These are phyloP conservation scores for Nothobranchius furzeri DNA, from an alignment of 2,113 vertebrate genomes.

Conservation along the genomic window DNA sequence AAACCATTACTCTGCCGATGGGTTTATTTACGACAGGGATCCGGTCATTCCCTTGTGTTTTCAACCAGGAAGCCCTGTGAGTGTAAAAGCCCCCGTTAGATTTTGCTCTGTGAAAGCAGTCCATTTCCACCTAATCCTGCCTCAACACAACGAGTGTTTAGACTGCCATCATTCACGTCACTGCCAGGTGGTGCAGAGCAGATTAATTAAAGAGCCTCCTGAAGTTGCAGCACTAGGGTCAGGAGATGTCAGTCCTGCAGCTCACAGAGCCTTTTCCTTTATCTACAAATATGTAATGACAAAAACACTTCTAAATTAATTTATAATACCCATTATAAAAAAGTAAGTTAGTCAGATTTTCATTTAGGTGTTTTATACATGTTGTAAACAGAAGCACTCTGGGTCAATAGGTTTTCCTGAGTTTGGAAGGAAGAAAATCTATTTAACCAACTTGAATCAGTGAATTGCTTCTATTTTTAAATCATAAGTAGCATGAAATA, in stretches of 20 bases:
- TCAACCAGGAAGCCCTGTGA: constrained; percentile 14
- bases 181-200: constrained; percentile 53
- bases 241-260: constrained; percentile 8
- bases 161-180: constrained; percentile 44
- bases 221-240: constrained; percentile 12
- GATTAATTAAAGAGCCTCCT: constrained; percentile 50
- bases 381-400: too few relatives aligned
- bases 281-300: too few relatives aligned
- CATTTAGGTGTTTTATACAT: too few relatives aligned
- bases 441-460: too few relatives aligned
- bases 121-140: constrained; percentile 30
- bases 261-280: background rate
- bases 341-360: too few relatives aligned
- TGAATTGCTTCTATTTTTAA: too few relatives aligned
- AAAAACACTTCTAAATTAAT: too few relatives aligned
- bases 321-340: too few relatives aligned
- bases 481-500: too few relatives aligned
- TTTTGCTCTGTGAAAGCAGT: constrained; percentile 33
- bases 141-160: constrained; percentile 53
- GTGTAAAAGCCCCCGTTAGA: constrained; percentile 44
- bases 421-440: too few relatives aligned
- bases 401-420: too few relatives aligned
- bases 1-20: constrained; percentile 31
- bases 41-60: constrained; percentile 23
- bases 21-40: constrained; percentile 35